These are phyloP conservation scores for Drosophila hydei DNA, from an alignment of 1,140 invertebrate genomes.

Conservation along the genomic window DNA sequence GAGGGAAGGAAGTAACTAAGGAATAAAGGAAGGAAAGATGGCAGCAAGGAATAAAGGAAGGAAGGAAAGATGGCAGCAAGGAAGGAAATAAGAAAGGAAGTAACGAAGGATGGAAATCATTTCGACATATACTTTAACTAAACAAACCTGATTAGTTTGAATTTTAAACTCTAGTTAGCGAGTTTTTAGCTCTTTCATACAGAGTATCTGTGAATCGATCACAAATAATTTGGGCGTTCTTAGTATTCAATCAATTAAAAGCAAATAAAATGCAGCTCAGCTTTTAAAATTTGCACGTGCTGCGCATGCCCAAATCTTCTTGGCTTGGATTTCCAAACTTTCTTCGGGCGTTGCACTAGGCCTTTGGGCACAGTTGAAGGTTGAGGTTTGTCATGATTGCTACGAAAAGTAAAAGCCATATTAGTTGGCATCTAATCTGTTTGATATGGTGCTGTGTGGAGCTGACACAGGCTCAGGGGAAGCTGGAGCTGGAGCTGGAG, in stretches of 20 bases:
- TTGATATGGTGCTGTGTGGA: slow-evolving; percentile 4
- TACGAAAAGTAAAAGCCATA: slow-evolving; percentile 60
- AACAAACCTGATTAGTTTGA: too few relatives aligned
- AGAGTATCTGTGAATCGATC: slow-evolving; percentile 11
- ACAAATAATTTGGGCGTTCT: slow-evolving; percentile 9
- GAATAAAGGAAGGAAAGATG: too few relatives aligned
- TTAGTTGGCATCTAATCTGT: slow-evolving; percentile 3
- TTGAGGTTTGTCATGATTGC: slow-evolving; percentile 45
- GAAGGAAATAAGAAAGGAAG: too few relatives aligned
- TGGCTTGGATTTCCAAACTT: slow-evolving; percentile 53
- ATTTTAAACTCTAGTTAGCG: too few relatives aligned
- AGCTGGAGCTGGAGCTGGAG: not conserved
- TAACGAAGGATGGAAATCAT: too few relatives aligned
- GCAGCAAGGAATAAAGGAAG: too few relatives aligned
- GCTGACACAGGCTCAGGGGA: not conserved
- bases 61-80: too few relatives aligned
- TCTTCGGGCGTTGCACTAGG: slow-evolving; percentile 49
- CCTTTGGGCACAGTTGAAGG: slow-evolving; percentile 51
- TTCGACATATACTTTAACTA: too few relatives aligned
- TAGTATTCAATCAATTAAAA: slow-evolving; percentile 22
- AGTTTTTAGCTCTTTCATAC: too few relatives aligned
- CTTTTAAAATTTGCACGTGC: slow-evolving; percentile 60
- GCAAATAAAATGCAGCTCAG: slow-evolving; percentile 67
- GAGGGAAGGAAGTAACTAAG: too few relatives aligned
- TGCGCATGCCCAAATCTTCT: slow-evolving; percentile 47